phyloP scores from a whole-genome alignment of 2,888 invertebrate genomes.

The Athrips mouffetella region DNA sequence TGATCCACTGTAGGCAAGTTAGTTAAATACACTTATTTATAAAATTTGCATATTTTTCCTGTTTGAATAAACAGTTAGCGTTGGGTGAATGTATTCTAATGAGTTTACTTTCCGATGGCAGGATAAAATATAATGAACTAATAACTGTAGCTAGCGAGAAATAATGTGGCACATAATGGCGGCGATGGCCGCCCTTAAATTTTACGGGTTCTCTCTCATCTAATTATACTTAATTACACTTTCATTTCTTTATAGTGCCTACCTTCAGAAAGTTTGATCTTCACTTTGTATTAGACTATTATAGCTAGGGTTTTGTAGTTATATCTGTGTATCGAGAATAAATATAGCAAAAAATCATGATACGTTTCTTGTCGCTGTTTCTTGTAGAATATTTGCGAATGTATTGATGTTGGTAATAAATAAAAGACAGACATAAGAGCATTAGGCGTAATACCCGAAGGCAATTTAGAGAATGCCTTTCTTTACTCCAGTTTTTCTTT shows the following conservation, averaged over 20 bases:
- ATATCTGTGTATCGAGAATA: background rate
- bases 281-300: too few species aligned
- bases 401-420: constrained; percentile 10
- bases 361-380: too few species aligned
- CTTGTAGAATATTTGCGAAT: background rate
- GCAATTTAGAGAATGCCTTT: constrained; percentile 40
- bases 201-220: background rate
- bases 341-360: background rate
- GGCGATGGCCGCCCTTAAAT: background rate
- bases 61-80: too few species aligned
- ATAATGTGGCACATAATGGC: background rate
- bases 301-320: too few species aligned
- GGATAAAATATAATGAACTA: constrained; percentile 2
- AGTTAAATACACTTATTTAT: background rate
- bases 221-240: background rate
- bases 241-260: background rate
- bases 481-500: constrained; percentile 29
- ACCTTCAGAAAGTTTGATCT: background rate
- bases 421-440: constrained; percentile 23
- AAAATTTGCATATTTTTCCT: too few species aligned
- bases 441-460: constrained; percentile 35
- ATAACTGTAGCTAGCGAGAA: background rate
- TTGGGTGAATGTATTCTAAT: too few species aligned
- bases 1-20: too few species aligned
- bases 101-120: background rate